phyloP scores from a whole-genome alignment of 1,140 invertebrate species.

The Megalopta genalis region DNA sequence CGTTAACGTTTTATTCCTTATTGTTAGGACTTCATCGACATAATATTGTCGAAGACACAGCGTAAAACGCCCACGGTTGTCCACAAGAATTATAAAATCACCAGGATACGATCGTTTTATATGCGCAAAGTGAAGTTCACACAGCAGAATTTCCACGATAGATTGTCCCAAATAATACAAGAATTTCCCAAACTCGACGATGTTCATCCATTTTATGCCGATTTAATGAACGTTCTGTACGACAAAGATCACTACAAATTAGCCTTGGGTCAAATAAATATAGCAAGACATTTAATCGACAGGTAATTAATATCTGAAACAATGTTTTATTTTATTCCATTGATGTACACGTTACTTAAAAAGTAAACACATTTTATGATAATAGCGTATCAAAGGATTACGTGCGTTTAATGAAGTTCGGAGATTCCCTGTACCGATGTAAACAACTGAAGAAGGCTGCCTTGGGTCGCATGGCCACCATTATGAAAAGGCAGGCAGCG shows the following conservation, averaged over 20 bases:
- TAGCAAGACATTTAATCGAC: conserved; percentile 96
- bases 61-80: conserved; percentile 99
- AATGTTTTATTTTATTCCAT: neutral
- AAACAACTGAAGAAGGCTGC: conserved; percentile 98
- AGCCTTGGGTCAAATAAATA: conserved; percentile 98
- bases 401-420: conserved; percentile 96
- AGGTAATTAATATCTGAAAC: conserved; percentile 85
- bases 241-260: conserved; percentile 99
- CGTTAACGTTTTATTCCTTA: neutral
- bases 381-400: conserved; percentile 97
- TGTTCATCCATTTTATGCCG: conserved; percentile 99
- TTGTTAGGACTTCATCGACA: conserved; percentile 96
- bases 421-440: conserved; percentile 98
- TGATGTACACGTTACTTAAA: neutral
- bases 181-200: conserved; percentile 99
- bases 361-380: conserved; percentile 20
- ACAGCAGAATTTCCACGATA: conserved; percentile 98
- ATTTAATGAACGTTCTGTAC: conserved; percentile 99
- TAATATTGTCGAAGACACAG: conserved; percentile 99
- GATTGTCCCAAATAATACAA: conserved; percentile 96
- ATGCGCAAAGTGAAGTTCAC: conserved; percentile 98
- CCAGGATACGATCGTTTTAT: conserved; percentile 97
- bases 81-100: conserved; percentile 98
- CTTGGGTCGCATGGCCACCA: conserved; percentile 98
- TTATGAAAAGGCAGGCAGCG: conserved; percentile 96